These are phyloP conservation scores for Leptonema lineaticorne DNA, from an alignment of 1,140 invertebrate genomes.

Conservation along the genomic window DNA sequence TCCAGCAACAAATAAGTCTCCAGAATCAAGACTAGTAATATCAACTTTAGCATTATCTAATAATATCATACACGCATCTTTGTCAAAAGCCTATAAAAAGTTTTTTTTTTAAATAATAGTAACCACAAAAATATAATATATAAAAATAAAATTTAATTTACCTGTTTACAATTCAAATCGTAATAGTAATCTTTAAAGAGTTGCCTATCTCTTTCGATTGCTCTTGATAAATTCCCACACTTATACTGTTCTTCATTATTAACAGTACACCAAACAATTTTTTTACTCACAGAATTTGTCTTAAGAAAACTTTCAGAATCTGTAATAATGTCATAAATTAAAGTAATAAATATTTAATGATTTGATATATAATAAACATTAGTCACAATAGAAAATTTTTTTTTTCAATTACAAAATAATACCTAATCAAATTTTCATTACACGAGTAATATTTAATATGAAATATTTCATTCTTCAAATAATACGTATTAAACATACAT, in stretches of 20 bases:
- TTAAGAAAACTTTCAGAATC: constrained; percentile 8
- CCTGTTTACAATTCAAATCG: constrained; percentile 64
- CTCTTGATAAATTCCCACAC: constrained; percentile 69
- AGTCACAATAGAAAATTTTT: too few species aligned
- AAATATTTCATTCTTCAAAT: too few species aligned
- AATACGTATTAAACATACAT: too few species aligned
- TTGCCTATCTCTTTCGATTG: constrained; percentile 64
- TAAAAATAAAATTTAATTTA: constrained; percentile 44
- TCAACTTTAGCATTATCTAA: constrained; percentile 79
- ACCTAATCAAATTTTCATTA: too few species aligned
- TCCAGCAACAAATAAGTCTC: constrained; percentile 90
- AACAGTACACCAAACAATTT: constrained; percentile 72
- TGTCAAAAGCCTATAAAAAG: constrained; percentile 62
- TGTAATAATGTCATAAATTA: too few species aligned
- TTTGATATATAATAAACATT: too few species aligned
- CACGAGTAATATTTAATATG: too few species aligned
- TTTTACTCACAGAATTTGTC: constrained; percentile 7
- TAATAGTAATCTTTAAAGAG: constrained; percentile 65
- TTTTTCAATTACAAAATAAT: too few species aligned
- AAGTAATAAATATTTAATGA: too few species aligned
- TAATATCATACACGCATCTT: constrained; percentile 79
- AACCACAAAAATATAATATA: neutral
- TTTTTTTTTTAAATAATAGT: neutral
- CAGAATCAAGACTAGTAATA: constrained; percentile 85
- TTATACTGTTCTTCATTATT: constrained; percentile 72